Evolutionary conservation across 1,140 invertebrate genomes (phyloP), one percentile per base, ranked within the genome.

Genomic region (Araneus ventricosus): DNA sequence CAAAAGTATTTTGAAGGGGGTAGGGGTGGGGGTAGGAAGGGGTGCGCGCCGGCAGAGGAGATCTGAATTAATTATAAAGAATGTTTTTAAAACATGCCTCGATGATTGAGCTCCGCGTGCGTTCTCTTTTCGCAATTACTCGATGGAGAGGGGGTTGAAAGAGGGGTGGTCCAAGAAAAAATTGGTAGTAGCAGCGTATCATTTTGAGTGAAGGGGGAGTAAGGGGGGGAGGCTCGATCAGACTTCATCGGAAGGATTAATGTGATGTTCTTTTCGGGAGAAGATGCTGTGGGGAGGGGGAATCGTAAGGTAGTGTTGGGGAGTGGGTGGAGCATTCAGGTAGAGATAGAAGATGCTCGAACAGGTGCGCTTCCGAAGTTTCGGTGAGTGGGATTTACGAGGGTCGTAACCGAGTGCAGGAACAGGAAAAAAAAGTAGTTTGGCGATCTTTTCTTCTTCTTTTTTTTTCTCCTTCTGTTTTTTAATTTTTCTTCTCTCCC

Each of bases 41-140:
- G 30, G 27, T 34, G 67, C 10, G 34, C 17, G 67, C 67, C 67
- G 30, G 30, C 30, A 34, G 67, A 75, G n/a, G 61, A 41, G 80
- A 84, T 84, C 84, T 86, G 84, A 86, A 86, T 86, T 86, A 86
- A 86, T 86, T 86, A 86, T 86, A 86, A 86, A 86, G 84, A 86
- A 86, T 86, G 84, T 86, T 86, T 86, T 86, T 86, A 86, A 86
- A 86, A 86, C 84, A 86, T 75, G 84, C 84, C 45, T 34, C 84
- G 84, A 86, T 86, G 84, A 86, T 86, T 86, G 84, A 86, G 84
- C 84, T 45, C 30, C 14, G 67, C 30, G 67, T 30, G 67, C 30
- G 27, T 30, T 75, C 67, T 34, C 30, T 75, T 30, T 30, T 34
- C 30, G 84, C 30, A 57, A 57, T 57, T 57, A 57, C 52, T 22